These are phyloP conservation scores for Cyclargus thomasi DNA, from an alignment of 1,140 invertebrate genomes.

Conservation along the genomic window DNA sequence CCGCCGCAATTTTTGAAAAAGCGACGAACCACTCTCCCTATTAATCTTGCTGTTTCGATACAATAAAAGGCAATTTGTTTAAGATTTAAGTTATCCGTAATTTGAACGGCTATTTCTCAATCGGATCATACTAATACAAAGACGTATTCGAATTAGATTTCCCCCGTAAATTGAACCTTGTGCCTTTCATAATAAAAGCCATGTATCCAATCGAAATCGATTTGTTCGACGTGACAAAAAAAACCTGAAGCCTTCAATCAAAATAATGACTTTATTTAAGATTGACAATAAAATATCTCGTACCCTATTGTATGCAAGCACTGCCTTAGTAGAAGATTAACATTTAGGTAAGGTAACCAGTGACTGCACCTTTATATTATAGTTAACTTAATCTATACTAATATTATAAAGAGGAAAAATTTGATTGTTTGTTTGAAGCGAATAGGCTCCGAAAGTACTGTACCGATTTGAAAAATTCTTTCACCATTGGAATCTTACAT, in stretches of 20 bases:
- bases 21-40: background rate
- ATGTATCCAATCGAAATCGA: slow-evolving; percentile 50
- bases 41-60: slow-evolving; percentile 20
- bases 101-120: slow-evolving; percentile 54
- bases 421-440: too few relatives aligned
- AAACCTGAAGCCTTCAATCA: slow-evolving; percentile 59
- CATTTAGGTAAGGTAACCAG: slow-evolving; percentile 21
- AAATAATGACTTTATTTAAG: slow-evolving; percentile 73
- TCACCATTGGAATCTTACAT: too few relatives aligned
- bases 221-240: slow-evolving; percentile 60
- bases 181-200: slow-evolving; percentile 25
- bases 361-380: too few relatives aligned
- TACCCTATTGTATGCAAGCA: slow-evolving; percentile 47
- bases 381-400: too few relatives aligned
- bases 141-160: slow-evolving; percentile 10
- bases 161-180: slow-evolving; percentile 26
- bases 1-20: background rate
- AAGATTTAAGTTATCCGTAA: slow-evolving; percentile 37
- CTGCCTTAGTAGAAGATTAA: slow-evolving; percentile 42
- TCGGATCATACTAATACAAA: slow-evolving; percentile 28
- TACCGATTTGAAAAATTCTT: too few relatives aligned
- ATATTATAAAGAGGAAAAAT: too few relatives aligned
- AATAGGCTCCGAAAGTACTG: too few relatives aligned
- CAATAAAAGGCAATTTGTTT: slow-evolving; percentile 36
- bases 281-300: slow-evolving; percentile 70